Percentiles rank a stretch among this genome's conserved stretches.
Conservation (phyloP, 1,140 invertebrate species). For the Drosophila nasuta region DNA sequence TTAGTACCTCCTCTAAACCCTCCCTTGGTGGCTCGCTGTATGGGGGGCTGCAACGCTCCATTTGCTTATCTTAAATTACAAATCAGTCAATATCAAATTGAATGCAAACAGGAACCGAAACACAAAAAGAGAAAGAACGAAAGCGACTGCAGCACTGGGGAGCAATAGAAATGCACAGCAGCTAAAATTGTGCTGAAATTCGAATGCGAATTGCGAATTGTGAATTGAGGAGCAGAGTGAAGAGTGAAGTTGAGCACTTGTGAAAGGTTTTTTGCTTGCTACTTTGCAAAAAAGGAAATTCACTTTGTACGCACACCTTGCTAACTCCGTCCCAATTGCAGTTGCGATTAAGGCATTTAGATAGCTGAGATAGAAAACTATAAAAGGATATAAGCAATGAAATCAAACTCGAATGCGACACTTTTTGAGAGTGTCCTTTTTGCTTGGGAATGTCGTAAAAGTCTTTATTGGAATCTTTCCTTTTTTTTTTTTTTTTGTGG, state of each 20-base stretch:
- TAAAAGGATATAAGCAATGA: conserved; percentile 16
- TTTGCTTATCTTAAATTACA: conserved; percentile 82
- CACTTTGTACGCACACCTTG: conserved; percentile 29
- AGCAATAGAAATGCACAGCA: conserved; percentile 59
- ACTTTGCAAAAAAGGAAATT: background rate
- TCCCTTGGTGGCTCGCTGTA: background rate
- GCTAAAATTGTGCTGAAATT: conserved; percentile 41
- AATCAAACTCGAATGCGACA: conserved; percentile 19
- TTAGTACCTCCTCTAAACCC: background rate
- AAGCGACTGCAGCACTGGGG: conserved; percentile 17
- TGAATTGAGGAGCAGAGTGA: conserved; percentile 21
- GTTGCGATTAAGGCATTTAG: conserved; percentile 40
- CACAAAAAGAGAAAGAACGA: background rate
- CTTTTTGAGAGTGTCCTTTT: conserved; percentile 7
- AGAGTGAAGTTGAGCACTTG: background rate
- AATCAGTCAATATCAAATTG: conserved; percentile 80
- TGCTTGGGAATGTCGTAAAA: background rate
- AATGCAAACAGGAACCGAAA: conserved; percentile 73
- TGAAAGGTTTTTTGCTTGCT: background rate
- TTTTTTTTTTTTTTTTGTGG: no score
- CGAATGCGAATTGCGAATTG: conserved; percentile 9
- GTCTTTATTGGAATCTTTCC: background rate
- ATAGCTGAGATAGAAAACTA: conserved; percentile 15
- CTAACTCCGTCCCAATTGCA: conserved; percentile 21
- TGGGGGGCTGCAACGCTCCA: conserved; percentile 52